Percentiles rank a stretch among this genome's conserved stretches.
Conservation (phyloP, 2,113 vertebrate species). For the Tonatia bakeri region DNA sequence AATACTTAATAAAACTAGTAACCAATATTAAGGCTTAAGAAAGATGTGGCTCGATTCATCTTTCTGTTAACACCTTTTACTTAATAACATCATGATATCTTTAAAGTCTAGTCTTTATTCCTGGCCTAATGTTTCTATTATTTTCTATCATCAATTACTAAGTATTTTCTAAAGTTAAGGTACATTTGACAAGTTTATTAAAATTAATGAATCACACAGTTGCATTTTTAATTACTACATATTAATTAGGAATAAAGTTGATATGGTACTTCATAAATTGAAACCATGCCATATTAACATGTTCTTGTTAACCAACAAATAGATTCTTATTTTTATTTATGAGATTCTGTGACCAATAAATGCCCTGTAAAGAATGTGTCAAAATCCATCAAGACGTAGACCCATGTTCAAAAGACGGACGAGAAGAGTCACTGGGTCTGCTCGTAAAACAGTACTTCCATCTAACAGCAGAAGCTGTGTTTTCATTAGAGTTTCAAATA, state of each 20-base stretch:
- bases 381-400: slow-evolving; percentile 79
- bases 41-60: not conserved
- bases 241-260: slow-evolving; percentile 78
- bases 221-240: slow-evolving; percentile 49
- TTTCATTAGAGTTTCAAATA: slow-evolving; percentile 70
- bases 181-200: not conserved
- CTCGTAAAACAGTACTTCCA: slow-evolving; percentile 74
- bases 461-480: slow-evolving; percentile 74
- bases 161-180: not conserved
- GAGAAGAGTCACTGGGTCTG: slow-evolving; percentile 63
- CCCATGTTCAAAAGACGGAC: slow-evolving; percentile 67
- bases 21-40: not conserved
- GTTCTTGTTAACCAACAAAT: slow-evolving; percentile 77
- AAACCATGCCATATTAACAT: slow-evolving; percentile 73
- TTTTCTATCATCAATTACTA: not conserved
- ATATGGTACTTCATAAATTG: slow-evolving; percentile 82
- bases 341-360: slow-evolving; percentile 82
- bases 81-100: not conserved
- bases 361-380: slow-evolving; percentile 80
- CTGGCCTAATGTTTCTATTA: not conserved
- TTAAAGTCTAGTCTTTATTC: not conserved
- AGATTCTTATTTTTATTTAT: slow-evolving; percentile 88
- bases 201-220: slow-evolving; percentile 52
- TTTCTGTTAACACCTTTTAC: not conserved
- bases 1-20: not conserved